Percentiles rank a stretch among this genome's conserved stretches.
These are phyloP conservation scores for Ephydatia muelleri DNA, from an alignment of 37 sponge, comb jelly and placozoan species.

Conservation along the genomic window DNA sequence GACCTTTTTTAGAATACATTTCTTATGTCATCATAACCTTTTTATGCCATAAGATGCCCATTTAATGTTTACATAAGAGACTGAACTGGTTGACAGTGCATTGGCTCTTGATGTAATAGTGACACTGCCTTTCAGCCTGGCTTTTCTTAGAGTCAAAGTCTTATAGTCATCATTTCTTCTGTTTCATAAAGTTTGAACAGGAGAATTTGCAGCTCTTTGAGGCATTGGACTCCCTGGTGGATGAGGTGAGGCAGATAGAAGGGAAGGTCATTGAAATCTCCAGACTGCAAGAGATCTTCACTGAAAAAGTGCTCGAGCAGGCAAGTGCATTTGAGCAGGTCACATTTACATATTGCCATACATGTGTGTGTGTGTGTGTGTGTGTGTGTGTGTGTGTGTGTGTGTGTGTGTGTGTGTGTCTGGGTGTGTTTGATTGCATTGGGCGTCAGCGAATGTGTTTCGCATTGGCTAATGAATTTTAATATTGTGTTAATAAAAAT, in stretches of 20 bases:
- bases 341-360: background rate
- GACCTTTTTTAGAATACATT: too few species aligned
- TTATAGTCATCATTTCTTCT: background rate
- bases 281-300: conserved; percentile 80
- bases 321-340: conserved; percentile 6
- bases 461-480: too few species aligned
- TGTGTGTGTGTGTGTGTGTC: background rate
- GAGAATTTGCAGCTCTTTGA: conserved; percentile 78
- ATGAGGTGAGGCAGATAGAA: conserved; percentile 86
- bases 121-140: too few species aligned
- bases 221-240: conserved; percentile 57
- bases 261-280: conserved; percentile 88
- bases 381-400: conserved; percentile 4
- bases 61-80: too few species aligned
- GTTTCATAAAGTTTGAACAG: conserved; percentile 54
- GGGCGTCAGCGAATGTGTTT: too few species aligned
- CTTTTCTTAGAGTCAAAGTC: too few species aligned
- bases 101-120: too few species aligned
- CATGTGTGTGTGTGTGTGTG: conserved; percentile 1
- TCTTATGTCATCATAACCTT: too few species aligned
- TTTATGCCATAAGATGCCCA: too few species aligned
- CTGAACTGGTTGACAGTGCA: too few species aligned
- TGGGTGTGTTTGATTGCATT: too few species aligned
- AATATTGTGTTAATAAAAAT: too few species aligned
- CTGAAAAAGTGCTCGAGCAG: conserved; percentile 87